Percentiles rank a stretch among this genome's conserved stretches.
These are phyloP conservation scores for Dendropsophus ebraccatus DNA, from an alignment of 2,113 vertebrate genomes.

Conservation along the genomic window DNA sequence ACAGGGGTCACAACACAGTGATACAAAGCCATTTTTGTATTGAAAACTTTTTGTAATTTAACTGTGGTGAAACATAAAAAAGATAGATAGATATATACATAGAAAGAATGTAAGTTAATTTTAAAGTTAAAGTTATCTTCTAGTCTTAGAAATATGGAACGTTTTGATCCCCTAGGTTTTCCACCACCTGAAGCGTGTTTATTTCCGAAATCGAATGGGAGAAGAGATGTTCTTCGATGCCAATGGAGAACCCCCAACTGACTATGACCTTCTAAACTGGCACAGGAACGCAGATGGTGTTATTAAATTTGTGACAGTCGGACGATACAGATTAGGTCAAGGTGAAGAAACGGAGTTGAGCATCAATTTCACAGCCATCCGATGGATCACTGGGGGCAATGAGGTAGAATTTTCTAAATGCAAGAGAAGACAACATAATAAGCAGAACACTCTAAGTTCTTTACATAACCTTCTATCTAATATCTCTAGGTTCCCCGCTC, in stretches of 20 bases:
- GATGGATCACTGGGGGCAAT: slow-evolving; percentile 21
- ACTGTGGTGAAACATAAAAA: too few relatives aligned
- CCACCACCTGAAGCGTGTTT: slow-evolving; percentile 69
- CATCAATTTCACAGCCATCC: slow-evolving; percentile 22
- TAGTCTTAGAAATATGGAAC: too few relatives aligned
- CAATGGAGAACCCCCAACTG: slow-evolving; percentile 74
- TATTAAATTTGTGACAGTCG: slow-evolving; percentile 51
- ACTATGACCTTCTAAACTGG: slow-evolving; percentile 77
- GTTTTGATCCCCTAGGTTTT: slow-evolving; percentile 64
- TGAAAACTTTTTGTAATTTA: too few relatives aligned
- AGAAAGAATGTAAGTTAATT: too few relatives aligned
- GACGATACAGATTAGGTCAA: background rate
- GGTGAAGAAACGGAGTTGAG: slow-evolving; percentile 1
- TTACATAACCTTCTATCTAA: background rate
- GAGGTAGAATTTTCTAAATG: slow-evolving; percentile 21
- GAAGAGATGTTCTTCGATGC: slow-evolving; percentile 72
- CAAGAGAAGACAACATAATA: background rate
- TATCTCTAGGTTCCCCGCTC: slow-evolving; percentile 46
- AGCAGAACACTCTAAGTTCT: background rate
- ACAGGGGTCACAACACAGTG: too few relatives aligned
- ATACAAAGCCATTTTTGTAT: too few relatives aligned
- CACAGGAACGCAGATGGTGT: slow-evolving; percentile 60
- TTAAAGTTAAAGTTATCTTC: too few relatives aligned
- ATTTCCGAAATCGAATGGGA: slow-evolving; percentile 67
- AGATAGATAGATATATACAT: too few relatives aligned